Percentiles rank a stretch among this genome's conserved stretches.
Evolutionary conservation across 2,113 vertebrate genomes (phyloP).

Genomic region (Dasyornis broadbenti): DNA sequence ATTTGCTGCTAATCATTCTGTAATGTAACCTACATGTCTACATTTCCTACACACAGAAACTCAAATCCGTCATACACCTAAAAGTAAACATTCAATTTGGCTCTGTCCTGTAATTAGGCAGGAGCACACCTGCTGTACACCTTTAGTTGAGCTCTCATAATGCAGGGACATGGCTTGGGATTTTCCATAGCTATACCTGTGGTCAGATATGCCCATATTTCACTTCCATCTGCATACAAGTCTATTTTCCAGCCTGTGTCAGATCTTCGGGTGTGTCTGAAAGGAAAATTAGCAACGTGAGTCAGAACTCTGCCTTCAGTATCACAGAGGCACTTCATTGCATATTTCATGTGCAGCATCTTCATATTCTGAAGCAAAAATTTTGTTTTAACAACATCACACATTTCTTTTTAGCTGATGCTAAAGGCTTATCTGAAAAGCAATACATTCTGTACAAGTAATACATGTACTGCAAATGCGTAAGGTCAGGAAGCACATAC

Average conservation of each 20-base stretch:
- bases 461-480: not conserved
- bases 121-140: not conserved
- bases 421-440: not conserved
- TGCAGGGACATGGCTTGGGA: not conserved
- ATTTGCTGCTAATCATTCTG: not conserved
- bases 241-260: not conserved
- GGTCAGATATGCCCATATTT: not conserved
- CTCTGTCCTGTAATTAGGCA: not conserved
- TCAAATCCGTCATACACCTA: not conserved
- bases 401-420: not conserved
- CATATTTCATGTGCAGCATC: not conserved
- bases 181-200: no score
- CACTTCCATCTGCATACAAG: not conserved
- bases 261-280: not conserved
- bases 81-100: rapidly evolving
- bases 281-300: not conserved
- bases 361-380: not conserved
- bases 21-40: not conserved
- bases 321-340: not conserved
- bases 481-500: not conserved
- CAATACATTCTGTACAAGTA: not conserved
- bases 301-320: not conserved
- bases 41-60: not conserved
- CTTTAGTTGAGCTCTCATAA: rapidly evolving
- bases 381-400: not conserved